Base-by-base conservation (phyloP, 1,140 invertebrate genomes). In the Thaumetopoea pityocampa region DNA sequence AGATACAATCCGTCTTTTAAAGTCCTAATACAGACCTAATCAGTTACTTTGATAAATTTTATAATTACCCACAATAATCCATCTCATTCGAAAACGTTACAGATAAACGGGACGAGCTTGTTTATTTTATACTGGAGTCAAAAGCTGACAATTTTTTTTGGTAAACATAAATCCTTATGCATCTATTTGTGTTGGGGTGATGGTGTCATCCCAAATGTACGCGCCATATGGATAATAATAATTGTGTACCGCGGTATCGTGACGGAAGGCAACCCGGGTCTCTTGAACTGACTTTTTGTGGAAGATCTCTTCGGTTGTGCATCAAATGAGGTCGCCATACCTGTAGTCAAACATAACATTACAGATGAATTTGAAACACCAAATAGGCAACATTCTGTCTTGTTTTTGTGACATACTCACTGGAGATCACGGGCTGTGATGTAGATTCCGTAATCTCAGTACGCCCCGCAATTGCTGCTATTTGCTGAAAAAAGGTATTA, bases 371-470 rank as follows among this genome's bases (percentile, higher is more conserved):
- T 24, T 5, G 5, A 6, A 7, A 15, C 15, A 24, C 1, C 16
- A 24, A 36, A 26, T 15, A 1, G n/a, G 23, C 19, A 33, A 15
- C 28, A 33, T 10, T 30, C 6, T 14, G 26, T 8, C 4, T 9
- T 2, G 6, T 2, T 1, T 0, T 10, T 12, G n/a, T n/a, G n/a
- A n/a, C n/a, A n/a, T 10, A 57, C 79, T 70, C 51, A 79, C 79
- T 79, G 9, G 79, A 77, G 51, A 81, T 81, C 16, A 71, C 65
- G 5, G 77, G 79, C 29, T 83, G 79, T 2, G 80, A 84, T 7
- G 80, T 56, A 3, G 77, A 83, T 35, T 83, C 77, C 1, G 77
- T 81, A 12, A 81, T 83, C 51, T 83, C 79, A 2, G 72, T 58
- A 1, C 79, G 65, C 3, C 72, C 77, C 1, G 49, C 26, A 30